phyloP scores from a whole-genome alignment of 2,888 invertebrate species.

The Agapostemon virescens region DNA sequence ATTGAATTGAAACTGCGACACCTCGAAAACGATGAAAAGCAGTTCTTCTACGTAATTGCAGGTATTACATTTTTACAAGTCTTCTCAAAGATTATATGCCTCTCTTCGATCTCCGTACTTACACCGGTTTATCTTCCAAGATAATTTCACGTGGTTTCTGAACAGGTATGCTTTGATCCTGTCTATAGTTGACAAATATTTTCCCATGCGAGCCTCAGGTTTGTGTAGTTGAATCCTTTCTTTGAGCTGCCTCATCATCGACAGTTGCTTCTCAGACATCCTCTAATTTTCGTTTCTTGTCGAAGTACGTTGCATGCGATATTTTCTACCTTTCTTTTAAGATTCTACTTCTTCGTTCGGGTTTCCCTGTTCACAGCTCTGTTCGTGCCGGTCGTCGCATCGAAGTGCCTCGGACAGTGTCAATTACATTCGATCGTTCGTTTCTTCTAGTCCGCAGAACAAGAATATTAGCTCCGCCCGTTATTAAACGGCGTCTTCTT shows the following conservation, averaged over 20 bases:
- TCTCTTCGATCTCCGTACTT: too few species aligned
- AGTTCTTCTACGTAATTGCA: not conserved
- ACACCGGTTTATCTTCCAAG: not conserved
- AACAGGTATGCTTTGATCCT: not conserved
- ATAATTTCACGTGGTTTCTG: not conserved
- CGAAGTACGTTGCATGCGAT: constrained; percentile 20
- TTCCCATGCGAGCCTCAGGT: not conserved
- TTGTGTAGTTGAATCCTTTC: not conserved
- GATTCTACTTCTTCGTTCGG: not conserved
- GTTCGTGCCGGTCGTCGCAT: not conserved
- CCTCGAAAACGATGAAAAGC: too few species aligned
- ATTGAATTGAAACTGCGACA: not conserved
- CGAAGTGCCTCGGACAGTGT: not conserved
- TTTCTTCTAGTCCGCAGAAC: constrained; percentile 28
- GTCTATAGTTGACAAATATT: not conserved
- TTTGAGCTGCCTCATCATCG: constrained; percentile 17
- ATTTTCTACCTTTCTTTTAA: constrained; percentile 1
- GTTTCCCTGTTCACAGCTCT: not conserved
- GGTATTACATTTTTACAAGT: not conserved
- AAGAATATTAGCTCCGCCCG: constrained; percentile 23
- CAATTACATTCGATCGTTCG: constrained; percentile 30
- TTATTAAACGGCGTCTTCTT: constrained; percentile 4
- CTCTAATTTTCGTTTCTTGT: constrained; percentile 19
- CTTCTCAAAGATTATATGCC: not conserved
- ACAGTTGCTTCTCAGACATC: constrained; percentile 12